Evolutionary conservation across 2,113 vertebrate genomes (phyloP).

Genomic region (Pseudopipra pipra): DNA sequence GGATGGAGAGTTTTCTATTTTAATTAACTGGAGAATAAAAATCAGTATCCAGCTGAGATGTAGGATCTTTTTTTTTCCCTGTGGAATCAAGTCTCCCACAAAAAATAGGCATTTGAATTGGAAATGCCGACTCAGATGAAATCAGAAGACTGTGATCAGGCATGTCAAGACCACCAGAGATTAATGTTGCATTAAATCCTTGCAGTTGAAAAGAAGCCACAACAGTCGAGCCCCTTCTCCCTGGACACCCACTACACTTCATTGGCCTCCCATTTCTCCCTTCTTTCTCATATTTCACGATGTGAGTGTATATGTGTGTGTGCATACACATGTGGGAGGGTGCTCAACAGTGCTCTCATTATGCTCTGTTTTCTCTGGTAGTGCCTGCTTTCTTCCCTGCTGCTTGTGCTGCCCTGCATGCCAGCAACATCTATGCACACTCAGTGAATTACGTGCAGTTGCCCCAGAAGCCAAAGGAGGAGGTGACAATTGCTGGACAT

Average conservation of each 20-base stretch:
- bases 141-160: neutral
- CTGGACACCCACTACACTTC: neutral
- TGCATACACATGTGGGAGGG: neutral
- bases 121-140: neutral
- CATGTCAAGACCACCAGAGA: neutral
- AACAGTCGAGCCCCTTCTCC: neutral
- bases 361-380: neutral
- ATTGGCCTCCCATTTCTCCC: neutral
- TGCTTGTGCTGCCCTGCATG: rapidly evolving
- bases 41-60: neutral
- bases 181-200: conserved; percentile 22
- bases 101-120: neutral
- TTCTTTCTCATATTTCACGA: neutral
- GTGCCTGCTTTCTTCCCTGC: neutral
- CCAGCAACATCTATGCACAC: neutral
- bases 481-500: neutral
- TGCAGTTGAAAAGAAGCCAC: neutral
- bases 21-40: neutral
- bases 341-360: neutral
- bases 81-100: neutral
- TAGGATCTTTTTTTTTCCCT: neutral
- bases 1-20: neutral
- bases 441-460: neutral
- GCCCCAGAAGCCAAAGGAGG: neutral
- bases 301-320: neutral